Evolutionary conservation across 2,113 vertebrate species (phyloP).

Genomic region (Parus major): DNA sequence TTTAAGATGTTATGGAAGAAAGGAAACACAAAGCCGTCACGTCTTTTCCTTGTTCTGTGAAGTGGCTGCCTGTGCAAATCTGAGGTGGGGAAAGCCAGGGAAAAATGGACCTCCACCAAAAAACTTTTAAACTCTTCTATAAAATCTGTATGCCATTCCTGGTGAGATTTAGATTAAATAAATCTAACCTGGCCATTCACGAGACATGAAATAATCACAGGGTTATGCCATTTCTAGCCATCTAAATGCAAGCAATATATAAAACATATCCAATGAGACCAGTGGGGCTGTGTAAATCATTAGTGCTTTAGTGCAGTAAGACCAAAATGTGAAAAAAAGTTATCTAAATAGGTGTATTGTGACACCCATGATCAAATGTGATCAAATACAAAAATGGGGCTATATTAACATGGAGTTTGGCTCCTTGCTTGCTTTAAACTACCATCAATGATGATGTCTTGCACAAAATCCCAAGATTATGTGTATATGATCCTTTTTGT

Average conservation of each 20-base stretch:
- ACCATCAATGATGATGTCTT: neutral
- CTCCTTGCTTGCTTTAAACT: neutral
- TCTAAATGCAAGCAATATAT: neutral
- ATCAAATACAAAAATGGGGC: neutral
- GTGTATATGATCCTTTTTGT: neutral
- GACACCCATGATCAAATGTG: neutral
- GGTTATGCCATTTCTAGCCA: neutral
- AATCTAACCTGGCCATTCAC: neutral
- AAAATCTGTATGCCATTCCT: neutral
- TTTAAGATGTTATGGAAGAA: neutral
- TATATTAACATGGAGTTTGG: neutral
- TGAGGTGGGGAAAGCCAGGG: neutral
- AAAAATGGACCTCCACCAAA: neutral
- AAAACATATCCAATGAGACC: neutral
- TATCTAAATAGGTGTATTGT: neutral
- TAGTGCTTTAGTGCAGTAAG: neutral
- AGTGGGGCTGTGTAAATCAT: neutral
- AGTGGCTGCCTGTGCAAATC: neutral
- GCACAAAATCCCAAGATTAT: neutral
- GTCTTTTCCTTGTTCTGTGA: neutral
- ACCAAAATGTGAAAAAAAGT: neutral
- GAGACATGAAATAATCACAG: neutral
- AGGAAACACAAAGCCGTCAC: neutral
- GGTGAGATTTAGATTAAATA: neutral
- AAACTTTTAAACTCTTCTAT: neutral